Evolutionary conservation across 2,797 vertebrate genomes (phyloP), one percentile per base, ranked within the genome.

Genomic region (Gobionotothen gibberifrons): DNA sequence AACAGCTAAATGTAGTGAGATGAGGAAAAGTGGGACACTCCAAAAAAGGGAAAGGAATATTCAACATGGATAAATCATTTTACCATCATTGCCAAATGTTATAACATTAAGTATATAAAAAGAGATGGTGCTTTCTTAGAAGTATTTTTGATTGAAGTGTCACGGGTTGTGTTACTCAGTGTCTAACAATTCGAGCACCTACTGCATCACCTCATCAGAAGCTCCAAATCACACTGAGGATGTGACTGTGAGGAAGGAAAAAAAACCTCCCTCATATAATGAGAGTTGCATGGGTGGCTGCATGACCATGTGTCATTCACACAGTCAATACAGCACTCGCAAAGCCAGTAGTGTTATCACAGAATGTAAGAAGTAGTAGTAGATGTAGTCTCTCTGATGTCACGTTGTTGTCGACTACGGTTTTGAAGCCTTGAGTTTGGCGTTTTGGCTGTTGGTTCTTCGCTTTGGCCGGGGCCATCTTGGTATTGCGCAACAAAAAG

Each of bases 181-280:
- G 22, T 72, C 11, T 68, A 15, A 53, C 29, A 51, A 14, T 51
- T 15, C 15, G 0, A 32, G 36, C 16, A 12, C 62, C 22, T 69
- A 14, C 26, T 72, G 32, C 21, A 48, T 78, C 58, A 84, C 40
- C 22, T 74, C 69, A 81, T 36, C 55, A 63, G 19, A 56, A 69
- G 21, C 40, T 68, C 17, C 21, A 71, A 57, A 22, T 58, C 32
- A 53, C 3, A 40, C 8, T 8, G 51, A 39, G 5, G 14, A 58
- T 58, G 32, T 42, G 42, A 59, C 65, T 53, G 26, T 65, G 13
- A 21, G 44, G 47, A 76, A 75, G 26, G 36, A 40, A 77, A 78
- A 5, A 60, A 70, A 77, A 9, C 43, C 42, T 44, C 47, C 40
- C 36, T 57, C 19, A 46, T 54, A 46, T 3, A 19, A 22, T 13